Base-by-base conservation (phyloP, 2,797 vertebrate species). In the Sebastes cheni region DNA sequence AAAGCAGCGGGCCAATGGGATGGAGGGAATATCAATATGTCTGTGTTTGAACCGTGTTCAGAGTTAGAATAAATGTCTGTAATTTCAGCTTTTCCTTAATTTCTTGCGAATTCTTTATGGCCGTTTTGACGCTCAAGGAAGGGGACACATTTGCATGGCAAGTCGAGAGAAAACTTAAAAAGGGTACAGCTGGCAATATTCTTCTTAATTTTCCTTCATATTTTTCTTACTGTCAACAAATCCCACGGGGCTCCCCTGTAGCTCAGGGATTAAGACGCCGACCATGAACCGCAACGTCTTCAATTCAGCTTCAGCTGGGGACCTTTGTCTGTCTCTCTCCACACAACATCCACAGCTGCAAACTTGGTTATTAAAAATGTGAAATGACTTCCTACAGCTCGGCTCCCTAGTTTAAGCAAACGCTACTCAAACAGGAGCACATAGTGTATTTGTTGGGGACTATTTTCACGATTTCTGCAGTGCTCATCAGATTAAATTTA, bases 1-100 rank as follows among this genome's bases (percentile, higher is more conserved):
- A 82, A 92, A 92, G 82, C 88, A 23, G 67, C 16, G 10, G 67
- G 52, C 86, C 84, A 88, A 74, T 82, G 58, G 72, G 85, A 89
- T 1, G 68, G 60, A 76, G 69, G 75, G 81, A 72, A 75, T 76
- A 58, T 67, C 42, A 71, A 27, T 14, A 20, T 16, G 59, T 76
- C 68, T 56, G 23, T 9, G 29, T 79, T 69, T 73, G 64, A 77
- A 50, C 20, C 55, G 29, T 50, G 25, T 67, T 65, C 54, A 58
- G 34, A 84, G 66, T 78, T 81, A 79, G 9, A 68, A 54, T 32
- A 72, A 34, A 74, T 54, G 55, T 72, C 72, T 77, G 23, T 52
- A 9, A 59, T 64, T 68, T 59, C 8, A 72, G 22, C 16, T 20
- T 80, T 62, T 16, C 59, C 8, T 25, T 72, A 2, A 39, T 18